A percentile compares a stretch with the other conserved stretches of the same genome.
phyloP scores from a whole-genome alignment of 2,888 invertebrate genomes.

The Microplitis manilae region DNA sequence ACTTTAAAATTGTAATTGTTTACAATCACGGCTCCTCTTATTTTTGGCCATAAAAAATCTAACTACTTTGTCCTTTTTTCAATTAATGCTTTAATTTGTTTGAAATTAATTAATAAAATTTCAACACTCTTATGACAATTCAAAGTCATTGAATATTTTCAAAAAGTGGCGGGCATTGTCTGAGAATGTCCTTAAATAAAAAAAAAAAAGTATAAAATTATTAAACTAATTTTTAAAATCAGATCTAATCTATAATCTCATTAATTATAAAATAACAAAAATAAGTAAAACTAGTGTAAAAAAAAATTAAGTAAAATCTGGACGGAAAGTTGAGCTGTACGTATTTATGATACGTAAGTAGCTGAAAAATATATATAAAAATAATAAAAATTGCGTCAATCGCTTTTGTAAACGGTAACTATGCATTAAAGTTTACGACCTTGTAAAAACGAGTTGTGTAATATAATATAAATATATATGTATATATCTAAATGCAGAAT shows the following conservation, averaged over 20 bases:
- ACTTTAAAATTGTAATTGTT: too few relatives aligned
- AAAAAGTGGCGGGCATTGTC: too few relatives aligned
- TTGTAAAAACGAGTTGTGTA: conserved; percentile 36
- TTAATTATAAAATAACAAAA: neutral
- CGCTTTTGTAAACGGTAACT: conserved; percentile 36
- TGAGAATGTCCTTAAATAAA: neutral
- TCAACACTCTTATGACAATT: too few relatives aligned
- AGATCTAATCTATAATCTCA: conserved; percentile 17
- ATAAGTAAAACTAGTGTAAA: neutral
- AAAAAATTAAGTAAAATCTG: conserved; percentile 45
- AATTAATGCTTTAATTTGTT: too few relatives aligned
- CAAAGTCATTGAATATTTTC: too few relatives aligned
- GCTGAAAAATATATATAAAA: conserved; percentile 19
- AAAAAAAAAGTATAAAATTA: conserved; percentile 33
- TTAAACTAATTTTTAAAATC: conserved; percentile 32
- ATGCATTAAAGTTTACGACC: conserved; percentile 29
- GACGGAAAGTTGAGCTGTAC: conserved; percentile 48
- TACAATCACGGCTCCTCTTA: too few relatives aligned
- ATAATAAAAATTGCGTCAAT: conserved; percentile 23
- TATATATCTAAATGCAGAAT: conserved; percentile 10
- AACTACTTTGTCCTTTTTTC: too few relatives aligned
- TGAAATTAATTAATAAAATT: too few relatives aligned
- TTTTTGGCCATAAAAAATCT: too few relatives aligned
- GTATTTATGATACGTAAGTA: conserved; percentile 11
- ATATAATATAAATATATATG: conserved; percentile 35